Conservation (phyloP, 2,888 invertebrate species). For the Arge pagana region DNA sequence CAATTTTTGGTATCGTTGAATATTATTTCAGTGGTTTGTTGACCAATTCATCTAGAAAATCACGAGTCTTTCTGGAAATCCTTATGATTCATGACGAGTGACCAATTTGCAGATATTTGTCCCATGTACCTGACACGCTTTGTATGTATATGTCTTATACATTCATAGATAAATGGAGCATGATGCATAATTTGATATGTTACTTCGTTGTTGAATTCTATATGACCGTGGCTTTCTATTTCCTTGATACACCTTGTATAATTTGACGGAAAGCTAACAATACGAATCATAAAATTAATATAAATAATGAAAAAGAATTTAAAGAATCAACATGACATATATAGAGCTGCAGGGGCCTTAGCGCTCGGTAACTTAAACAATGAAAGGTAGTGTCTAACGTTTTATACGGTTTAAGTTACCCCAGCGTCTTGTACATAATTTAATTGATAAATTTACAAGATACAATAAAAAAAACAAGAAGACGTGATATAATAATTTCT, state of each 20-base stretch:
- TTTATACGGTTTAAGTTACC: slow-evolving; percentile 20
- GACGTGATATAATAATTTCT: slow-evolving; percentile 13
- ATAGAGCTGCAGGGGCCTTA: slow-evolving; percentile 38
- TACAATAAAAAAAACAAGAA: slow-evolving; percentile 11
- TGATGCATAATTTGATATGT: too few relatives aligned
- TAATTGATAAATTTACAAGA: slow-evolving; percentile 22
- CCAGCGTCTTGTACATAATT: slow-evolving; percentile 37
- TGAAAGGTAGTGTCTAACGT: background rate
- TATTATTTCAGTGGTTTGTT: too few relatives aligned
- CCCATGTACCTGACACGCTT: too few relatives aligned
- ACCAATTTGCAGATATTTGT: too few relatives aligned
- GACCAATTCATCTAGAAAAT: too few relatives aligned
- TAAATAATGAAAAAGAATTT: slow-evolving; percentile 23
- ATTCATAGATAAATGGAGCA: too few relatives aligned
- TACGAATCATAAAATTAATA: slow-evolving; percentile 17
- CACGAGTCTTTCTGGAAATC: too few relatives aligned
- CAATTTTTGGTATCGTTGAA: too few relatives aligned
- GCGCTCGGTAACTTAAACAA: slow-evolving; percentile 31
- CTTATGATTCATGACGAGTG: too few relatives aligned
- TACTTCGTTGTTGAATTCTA: too few relatives aligned
- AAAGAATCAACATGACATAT: slow-evolving; percentile 28
- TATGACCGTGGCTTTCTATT: slow-evolving; percentile 1
- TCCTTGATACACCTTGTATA: slow-evolving; percentile 16
- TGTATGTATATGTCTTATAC: too few relatives aligned
- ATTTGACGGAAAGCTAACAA: background rate